phyloP scores from a whole-genome alignment of 2,888 invertebrate genomes.

The Melanostoma mellinum region DNA sequence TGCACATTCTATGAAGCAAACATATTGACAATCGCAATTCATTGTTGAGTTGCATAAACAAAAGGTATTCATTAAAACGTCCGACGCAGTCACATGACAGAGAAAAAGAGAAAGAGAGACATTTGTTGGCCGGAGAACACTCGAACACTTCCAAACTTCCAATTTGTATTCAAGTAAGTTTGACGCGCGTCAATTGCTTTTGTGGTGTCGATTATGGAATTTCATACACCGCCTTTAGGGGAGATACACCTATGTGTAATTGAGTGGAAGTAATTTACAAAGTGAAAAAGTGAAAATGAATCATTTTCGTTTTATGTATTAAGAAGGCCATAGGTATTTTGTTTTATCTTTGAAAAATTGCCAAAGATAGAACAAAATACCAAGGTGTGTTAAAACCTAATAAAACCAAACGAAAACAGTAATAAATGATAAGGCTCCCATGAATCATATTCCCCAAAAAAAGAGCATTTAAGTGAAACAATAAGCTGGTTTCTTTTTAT shows the following conservation, averaged over 20 bases:
- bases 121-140: slow-evolving; percentile 27
- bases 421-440: not conserved
- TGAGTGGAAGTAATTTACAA: slow-evolving; percentile 21
- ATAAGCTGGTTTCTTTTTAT: too few relatives aligned
- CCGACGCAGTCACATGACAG: slow-evolving; percentile 15
- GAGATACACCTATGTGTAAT: slow-evolving; percentile 9
- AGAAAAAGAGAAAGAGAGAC: slow-evolving; percentile 15
- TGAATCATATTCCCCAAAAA: too few relatives aligned
- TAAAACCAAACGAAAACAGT: slow-evolving; percentile 9
- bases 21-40: slow-evolving; percentile 51
- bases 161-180: slow-evolving; percentile 62
- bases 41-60: slow-evolving; percentile 44
- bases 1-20: slow-evolving; percentile 47
- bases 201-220: slow-evolving; percentile 51
- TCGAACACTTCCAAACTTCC: not conserved
- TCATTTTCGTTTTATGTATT: slow-evolving; percentile 38
- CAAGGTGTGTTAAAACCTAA: not conserved
- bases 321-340: not conserved
- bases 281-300: slow-evolving; percentile 40
- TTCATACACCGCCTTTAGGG: slow-evolving; percentile 33
- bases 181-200: slow-evolving; percentile 46
- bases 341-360: slow-evolving; percentile 19
- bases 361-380: not conserved
- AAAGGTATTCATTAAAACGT: slow-evolving; percentile 57
- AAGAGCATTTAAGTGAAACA: too few relatives aligned